A percentile compares a stretch with the other conserved stretches of the same genome.
These are phyloP conservation scores for Columba guinea DNA, from an alignment of 2,797 vertebrate species.

Conservation along the genomic window DNA sequence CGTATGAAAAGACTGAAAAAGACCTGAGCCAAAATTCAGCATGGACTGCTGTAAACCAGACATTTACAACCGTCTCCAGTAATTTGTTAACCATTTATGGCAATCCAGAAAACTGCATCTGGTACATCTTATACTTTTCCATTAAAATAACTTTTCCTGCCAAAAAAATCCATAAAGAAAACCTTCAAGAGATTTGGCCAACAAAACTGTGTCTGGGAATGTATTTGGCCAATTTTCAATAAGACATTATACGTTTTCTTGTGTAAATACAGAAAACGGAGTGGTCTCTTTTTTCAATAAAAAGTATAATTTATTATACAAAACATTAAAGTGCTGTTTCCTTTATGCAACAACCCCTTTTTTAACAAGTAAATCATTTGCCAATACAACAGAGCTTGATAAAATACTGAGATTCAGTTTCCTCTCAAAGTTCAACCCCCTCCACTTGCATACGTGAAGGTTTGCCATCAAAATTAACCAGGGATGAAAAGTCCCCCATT, in stretches of 20 bases:
- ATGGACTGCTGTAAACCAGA: slow-evolving; percentile 62
- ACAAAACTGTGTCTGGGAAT: slow-evolving; percentile 81
- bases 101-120: slow-evolving; percentile 74
- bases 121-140: slow-evolving; percentile 74
- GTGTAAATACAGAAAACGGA: slow-evolving; percentile 67
- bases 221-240: slow-evolving; percentile 75
- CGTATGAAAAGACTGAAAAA: not conserved
- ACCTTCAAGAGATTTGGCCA: slow-evolving; percentile 76
- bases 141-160: slow-evolving; percentile 73
- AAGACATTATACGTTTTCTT: slow-evolving; percentile 74
- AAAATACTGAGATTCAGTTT: not conserved
- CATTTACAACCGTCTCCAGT: slow-evolving; percentile 66
- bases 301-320: slow-evolving; percentile 45
- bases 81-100: slow-evolving; percentile 81
- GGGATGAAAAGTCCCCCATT: not conserved
- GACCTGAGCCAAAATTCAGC: slow-evolving; percentile 46
- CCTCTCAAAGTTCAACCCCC: not conserved
- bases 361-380: not conserved
- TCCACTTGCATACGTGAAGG: not conserved
- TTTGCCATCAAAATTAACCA: not conserved
- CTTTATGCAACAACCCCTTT: slow-evolving; percentile 17
- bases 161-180: slow-evolving; percentile 80
- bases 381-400: not conserved
- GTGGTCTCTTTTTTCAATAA: slow-evolving; percentile 33
- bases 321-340: not conserved